phyloP scores from a whole-genome alignment of 2,797 vertebrate species.

The Tinamus major region DNA sequence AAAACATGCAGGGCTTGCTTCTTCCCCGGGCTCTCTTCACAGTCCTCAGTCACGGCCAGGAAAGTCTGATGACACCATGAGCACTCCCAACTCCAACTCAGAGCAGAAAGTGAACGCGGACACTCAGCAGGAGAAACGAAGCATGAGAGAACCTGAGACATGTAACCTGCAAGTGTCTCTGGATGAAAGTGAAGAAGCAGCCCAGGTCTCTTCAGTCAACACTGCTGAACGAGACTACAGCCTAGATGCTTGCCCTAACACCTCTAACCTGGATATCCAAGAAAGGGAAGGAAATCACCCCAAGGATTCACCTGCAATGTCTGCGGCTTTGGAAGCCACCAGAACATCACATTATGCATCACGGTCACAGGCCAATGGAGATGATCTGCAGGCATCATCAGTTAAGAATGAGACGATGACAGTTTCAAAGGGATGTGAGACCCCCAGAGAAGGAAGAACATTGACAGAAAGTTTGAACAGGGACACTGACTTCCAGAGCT shows the following conservation, averaged over 20 bases:
- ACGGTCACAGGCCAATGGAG: neutral
- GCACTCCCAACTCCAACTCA: neutral
- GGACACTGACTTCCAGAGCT: slow-evolving; percentile 47
- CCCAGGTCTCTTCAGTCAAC: neutral
- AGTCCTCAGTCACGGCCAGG: slow-evolving; percentile 21
- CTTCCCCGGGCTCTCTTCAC: slow-evolving; percentile 44
- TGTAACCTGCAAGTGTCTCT: neutral
- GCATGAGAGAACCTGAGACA: neutral
- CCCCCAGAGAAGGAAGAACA: neutral
- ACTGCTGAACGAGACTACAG: neutral
- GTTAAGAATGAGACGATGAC: neutral
- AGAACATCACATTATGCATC: neutral
- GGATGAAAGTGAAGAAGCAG: neutral
- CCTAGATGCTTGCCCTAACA: neutral
- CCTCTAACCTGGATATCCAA: neutral
- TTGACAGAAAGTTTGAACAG: slow-evolving; percentile 36
- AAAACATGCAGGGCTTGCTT: slow-evolving; percentile 53
- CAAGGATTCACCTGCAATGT: neutral
- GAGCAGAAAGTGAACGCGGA: neutral
- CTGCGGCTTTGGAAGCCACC: neutral
- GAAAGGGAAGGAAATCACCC: neutral
- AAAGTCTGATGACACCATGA: neutral
- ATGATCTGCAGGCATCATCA: slow-evolving; percentile 11
- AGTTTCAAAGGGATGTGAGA: neutral
- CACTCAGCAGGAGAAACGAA: neutral